Base-by-base conservation (phyloP, 2,888 invertebrate genomes). In the Nomada lathburiana region DNA sequence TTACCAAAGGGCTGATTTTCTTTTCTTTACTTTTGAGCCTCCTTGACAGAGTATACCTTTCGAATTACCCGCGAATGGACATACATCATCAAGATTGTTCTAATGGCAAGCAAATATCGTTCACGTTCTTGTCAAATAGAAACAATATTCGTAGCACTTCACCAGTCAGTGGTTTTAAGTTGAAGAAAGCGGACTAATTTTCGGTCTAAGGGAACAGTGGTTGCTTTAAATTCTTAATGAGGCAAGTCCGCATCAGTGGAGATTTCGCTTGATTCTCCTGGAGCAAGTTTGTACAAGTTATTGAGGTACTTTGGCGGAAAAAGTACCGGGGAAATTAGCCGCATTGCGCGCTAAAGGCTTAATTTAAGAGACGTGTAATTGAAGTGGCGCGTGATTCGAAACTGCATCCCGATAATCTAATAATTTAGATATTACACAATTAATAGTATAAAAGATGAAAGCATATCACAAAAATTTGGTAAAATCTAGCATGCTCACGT, bases 141-240 rank as follows among this genome's bases (percentile, higher is more conserved):
- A 29, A 29, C 29, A 29, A 29, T 36, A 36, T 36, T 36, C 53
- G n/a, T 20, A 2, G 53, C n/a, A 53, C n/a, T 20, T 20, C 20
- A n/a, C 4, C 53, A 10, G 20, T 18, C n/a, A 20, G n/a, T 53
- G 53, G 64, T 71, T 80, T 71, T 20, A 55, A 71, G 42, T 76
- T 26, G 60, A 47, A 67, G 77, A 62, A 80, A 65, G 50, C 26
- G 18, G 47, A 55, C 62, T 77, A 71, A 80, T 80, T 67, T 80
- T 52, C 60, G 13, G 50, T 7, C 13, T 9, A 1, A 11, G 3
- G 53, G 7, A 53, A 50, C 36, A 29, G 47, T 44, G 62, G 67
- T 55, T 62, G 67, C 50, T 50, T 77, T 71, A 71, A 77, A 77
- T 77, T 77, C 62, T 77, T 77, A 76, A 77, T 62, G 77, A 80